Evolutionary conservation across 2,888 invertebrate genomes (phyloP), one percentile per base, ranked within the genome.

Genomic region (Hoplodrina ambigua): DNA sequence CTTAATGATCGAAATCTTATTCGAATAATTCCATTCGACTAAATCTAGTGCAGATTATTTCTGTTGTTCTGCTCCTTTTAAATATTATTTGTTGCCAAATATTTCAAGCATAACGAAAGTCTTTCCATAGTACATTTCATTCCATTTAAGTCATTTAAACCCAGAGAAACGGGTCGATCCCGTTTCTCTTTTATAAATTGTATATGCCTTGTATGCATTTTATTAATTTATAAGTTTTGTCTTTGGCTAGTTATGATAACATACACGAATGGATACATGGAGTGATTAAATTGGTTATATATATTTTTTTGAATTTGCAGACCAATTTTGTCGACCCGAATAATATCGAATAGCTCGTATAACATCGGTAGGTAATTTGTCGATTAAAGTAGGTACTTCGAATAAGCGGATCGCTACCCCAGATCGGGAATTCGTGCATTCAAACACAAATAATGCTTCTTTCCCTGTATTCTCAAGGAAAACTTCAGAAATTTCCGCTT

Each of bases 351-450:
- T 17, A 25, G 25, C 2, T 25, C 25, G 25, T 25, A 25, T 25
- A 25, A 25, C 2, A 25, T 25, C 25, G 25, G 17, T 46, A 46
- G 15, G 15, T 41, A 63, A 52, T 56, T 17, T 58, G 30, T 60
- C 56, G 55, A 55, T 63, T 59, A n/a, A 53, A 71, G 44, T n/a
- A n/a, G n/a, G n/a, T 0, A 11, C 37, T 13, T 15, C 11, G 13
- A 54, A 52, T 19, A 20, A 20, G 41, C 33, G 52, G 78, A 52
- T 49, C 72, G 2, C 78, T 75, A 77, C 68, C 71, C 75, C 65
- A 84, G 84, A 81, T 85, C 75, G 75, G 79, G 83, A 87, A 85
- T 87, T 83, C 78, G 85, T 86, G 83, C 85, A 87, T 88, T 85
- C 84, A 84, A 81, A 81, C 81, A 85, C 84, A 86, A 86, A 87